Conservation (phyloP, 1,140 invertebrate species). For the Macrotrachela quadricornifera region DNA sequence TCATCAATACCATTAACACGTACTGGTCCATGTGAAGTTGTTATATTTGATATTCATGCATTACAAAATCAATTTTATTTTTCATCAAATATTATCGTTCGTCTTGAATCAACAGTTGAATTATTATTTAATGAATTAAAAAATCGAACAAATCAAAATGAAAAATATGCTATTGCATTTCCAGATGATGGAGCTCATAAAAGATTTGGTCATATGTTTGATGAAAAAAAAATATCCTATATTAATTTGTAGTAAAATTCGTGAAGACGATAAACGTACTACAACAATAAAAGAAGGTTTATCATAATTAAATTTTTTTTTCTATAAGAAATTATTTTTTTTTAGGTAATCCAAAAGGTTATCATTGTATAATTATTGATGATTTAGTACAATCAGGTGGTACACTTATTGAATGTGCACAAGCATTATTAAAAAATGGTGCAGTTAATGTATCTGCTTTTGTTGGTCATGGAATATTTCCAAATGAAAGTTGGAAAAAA, state of each 20-base stretch:
- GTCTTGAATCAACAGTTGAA: slow-evolving; percentile 25
- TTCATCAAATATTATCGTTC: slow-evolving; percentile 25
- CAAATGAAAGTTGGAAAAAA: slow-evolving; percentile 24
- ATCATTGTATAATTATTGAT: slow-evolving; percentile 28
- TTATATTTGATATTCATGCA: slow-evolving; percentile 30
- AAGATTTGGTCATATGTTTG: slow-evolving; percentile 21
- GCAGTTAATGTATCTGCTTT: slow-evolving; percentile 22
- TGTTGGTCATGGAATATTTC: slow-evolving; percentile 29
- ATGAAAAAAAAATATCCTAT: slow-evolving; percentile 11
- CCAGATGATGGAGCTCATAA: slow-evolving; percentile 30
- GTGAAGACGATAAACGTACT: slow-evolving; percentile 20
- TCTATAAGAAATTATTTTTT: neutral
- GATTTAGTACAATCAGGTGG: slow-evolving; percentile 29
- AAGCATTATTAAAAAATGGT: slow-evolving; percentile 21
- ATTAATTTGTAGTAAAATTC: slow-evolving; percentile 25
- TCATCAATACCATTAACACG: slow-evolving; percentile 25
- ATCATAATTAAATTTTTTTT: no score
- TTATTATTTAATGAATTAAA: slow-evolving; percentile 17
- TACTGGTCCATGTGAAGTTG: slow-evolving; percentile 27
- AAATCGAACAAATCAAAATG: slow-evolving; percentile 10
- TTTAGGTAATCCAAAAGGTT: slow-evolving; percentile 20
- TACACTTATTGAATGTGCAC: slow-evolving; percentile 24
- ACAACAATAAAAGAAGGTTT: slow-evolving; percentile 29
- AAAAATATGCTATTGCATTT: slow-evolving; percentile 20
- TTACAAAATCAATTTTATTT: slow-evolving; percentile 32